Conservation (phyloP, 2,797 vertebrate genomes). For the Amblyopsis hoosieri region DNA sequence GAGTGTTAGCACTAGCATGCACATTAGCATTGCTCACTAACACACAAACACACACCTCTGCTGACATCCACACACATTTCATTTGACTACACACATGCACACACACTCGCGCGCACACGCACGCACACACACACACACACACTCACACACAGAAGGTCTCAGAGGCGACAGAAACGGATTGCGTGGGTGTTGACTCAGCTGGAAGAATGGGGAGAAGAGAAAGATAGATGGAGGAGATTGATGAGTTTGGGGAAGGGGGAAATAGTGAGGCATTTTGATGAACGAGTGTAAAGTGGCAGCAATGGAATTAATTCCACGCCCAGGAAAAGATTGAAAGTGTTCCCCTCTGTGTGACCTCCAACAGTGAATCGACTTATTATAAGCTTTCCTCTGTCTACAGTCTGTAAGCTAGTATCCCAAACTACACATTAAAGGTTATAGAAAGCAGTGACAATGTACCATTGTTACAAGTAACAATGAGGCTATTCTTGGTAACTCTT, state of each 20-base stretch:
- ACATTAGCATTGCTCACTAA: background rate
- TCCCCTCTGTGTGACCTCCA: conserved; percentile 73
- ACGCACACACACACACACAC: conserved; percentile 19
- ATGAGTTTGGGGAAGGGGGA: conserved; percentile 69
- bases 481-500: background rate
- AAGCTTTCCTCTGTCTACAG: conserved; percentile 29
- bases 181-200: conserved; percentile 82
- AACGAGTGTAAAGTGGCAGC: conserved; percentile 79
- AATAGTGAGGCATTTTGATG: conserved; percentile 78
- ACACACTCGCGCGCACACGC: conserved; percentile 27
- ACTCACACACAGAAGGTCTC: conserved; percentile 34
- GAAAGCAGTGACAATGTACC: conserved; percentile 11
- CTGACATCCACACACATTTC: background rate
- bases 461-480: background rate
- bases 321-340: conserved; percentile 68
- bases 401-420: conserved; percentile 28
- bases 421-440: conserved; percentile 6
- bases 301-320: conserved; percentile 78
- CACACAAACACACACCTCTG: background rate
- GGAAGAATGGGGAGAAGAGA: conserved; percentile 51
- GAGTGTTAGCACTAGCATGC: too few relatives aligned
- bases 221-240: conserved; percentile 70
- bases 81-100: background rate
- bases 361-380: conserved; percentile 31
- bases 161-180: conserved; percentile 72